Base-by-base conservation (phyloP, 2,797 vertebrate genomes). In the Oryzias dopingdopingensis region DNA sequence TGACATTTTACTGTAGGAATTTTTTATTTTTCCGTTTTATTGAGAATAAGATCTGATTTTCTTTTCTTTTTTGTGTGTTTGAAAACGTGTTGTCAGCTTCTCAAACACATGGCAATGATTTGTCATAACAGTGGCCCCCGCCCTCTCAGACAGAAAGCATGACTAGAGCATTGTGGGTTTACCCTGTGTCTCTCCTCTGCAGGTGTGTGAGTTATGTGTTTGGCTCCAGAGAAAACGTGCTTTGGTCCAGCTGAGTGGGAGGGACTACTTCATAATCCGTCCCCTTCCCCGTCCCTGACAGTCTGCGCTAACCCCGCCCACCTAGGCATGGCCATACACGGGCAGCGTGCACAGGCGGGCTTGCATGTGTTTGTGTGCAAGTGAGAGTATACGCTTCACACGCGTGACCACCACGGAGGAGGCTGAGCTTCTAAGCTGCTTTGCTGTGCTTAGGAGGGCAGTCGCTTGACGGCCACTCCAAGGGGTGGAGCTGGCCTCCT, bases 371-470 rank as follows among this genome's bases (percentile, higher is more conserved):
- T 68, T 74, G 68, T 84, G 77, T 84, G 82, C 77, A 62, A 58
- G 68, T 6, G 29, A 65, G 70, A 71, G 81, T 82, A 76, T 85
- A 86, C 73, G 74, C 82, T 89, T 88, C 80, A 85, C 90, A 91
- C 90, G 84, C 91, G 91, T 89, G 88, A 66, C 76, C 80, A 59
- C 83, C 42, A 72, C 68, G 80, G 77, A 83, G 82, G 67, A 74
- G 68, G 76, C 74, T 62, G 56, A 49, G 80, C 77, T 74, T 22
- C 71, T 89, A 92, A 90, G 81, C 89, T 84, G 85, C 87, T 91
- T 89, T 87, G 67, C 68, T 46, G 50, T 74, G 84, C 80, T 90
- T 87, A 83, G 81, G 69, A 87, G 80, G 86, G 77, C 81, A 71
- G 73, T 74, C 61, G 37, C 77, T 87, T 17, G 32, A 82, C 74